Base-by-base conservation (phyloP, 2,797 vertebrate species). In the Moxostoma hubbsi region DNA sequence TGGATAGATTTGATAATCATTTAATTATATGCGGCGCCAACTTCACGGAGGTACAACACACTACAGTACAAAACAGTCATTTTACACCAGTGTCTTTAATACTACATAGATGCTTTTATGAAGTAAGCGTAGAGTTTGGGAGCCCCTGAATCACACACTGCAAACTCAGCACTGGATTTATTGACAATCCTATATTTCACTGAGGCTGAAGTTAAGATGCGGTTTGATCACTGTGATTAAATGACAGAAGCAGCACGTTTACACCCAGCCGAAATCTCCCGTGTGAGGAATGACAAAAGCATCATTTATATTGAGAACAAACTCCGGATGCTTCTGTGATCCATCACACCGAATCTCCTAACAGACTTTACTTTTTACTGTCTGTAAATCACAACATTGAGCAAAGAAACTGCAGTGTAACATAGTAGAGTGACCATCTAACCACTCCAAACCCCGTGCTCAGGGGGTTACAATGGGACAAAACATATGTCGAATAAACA, bases 151-250 rank as follows among this genome's bases (percentile, higher is more conserved):
- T 74, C 59, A 74, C 50, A 64, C 50, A 54, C 51, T 54, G 61
- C 61, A 64, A 13, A 75, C 36, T 64, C 73, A 64, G 50, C 73
- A 15, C n/a, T 64, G 24, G 24, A 54, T 49, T 57, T 73, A 64
- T 18, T 64, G 73, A 64, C 61, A 75, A 54, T 13, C 55, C 46
- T 9, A 49, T 51, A 79, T 36, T 59, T 16, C 18, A 62, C 69
- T 73, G 77, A 73, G 50, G 9, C 77, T 71, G 59, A 11, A 36
- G 67, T 24, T 57, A 72, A 71, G 24, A 68, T 18, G 9, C 61
- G 24, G 24, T 73, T 13, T 66, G 61, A 79, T 71, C 16, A 16
- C 18, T 12, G 71, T 15, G 69, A 79, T 79, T 79, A 63, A 79
- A 79, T 65, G 64, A 79, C 43, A 79, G 50, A 6, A 54, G 57